Conservation (phyloP, 1,140 invertebrate genomes). For the Cylas formicarius region DNA sequence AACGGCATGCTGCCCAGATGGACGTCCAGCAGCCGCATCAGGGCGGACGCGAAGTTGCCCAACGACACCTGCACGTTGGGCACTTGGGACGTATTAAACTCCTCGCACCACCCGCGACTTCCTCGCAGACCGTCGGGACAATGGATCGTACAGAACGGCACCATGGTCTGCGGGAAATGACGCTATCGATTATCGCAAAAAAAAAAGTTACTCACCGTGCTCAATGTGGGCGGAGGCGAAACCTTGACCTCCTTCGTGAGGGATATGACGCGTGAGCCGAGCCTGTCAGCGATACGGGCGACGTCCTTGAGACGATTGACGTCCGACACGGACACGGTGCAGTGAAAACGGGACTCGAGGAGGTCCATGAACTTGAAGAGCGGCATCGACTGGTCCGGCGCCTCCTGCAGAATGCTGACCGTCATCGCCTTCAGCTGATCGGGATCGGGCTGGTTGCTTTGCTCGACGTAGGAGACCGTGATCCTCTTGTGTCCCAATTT, state of each 20-base stretch:
- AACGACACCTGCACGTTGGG: constrained; percentile 65
- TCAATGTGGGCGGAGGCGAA: constrained; percentile 49
- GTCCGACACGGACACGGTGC: constrained; percentile 71
- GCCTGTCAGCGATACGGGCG: constrained; percentile 63
- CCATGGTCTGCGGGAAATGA: constrained; percentile 45
- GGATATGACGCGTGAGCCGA: constrained; percentile 62
- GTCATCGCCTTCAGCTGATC: constrained; percentile 59
- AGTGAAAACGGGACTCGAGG: constrained; percentile 74
- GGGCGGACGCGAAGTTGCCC: constrained; percentile 51
- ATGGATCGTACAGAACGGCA: constrained; percentile 59
- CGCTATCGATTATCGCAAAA: neutral
- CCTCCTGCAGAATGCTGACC: constrained; percentile 56
- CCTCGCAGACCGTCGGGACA: constrained; percentile 44
- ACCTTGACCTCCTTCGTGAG: constrained; percentile 49
- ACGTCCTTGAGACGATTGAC: constrained; percentile 74
- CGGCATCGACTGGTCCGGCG: constrained; percentile 67
- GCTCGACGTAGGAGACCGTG: constrained; percentile 66
- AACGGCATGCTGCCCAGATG: constrained; percentile 67
- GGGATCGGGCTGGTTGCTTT: constrained; percentile 55
- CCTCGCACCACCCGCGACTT: constrained; percentile 59
- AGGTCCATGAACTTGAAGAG: constrained; percentile 81
- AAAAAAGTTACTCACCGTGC: constrained; percentile 7
- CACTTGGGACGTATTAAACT: constrained; percentile 59
- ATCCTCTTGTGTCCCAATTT: constrained; percentile 79
- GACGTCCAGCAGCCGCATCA: constrained; percentile 53